Conservation (phyloP, 2,888 invertebrate species). For the Volucella inflata region DNA sequence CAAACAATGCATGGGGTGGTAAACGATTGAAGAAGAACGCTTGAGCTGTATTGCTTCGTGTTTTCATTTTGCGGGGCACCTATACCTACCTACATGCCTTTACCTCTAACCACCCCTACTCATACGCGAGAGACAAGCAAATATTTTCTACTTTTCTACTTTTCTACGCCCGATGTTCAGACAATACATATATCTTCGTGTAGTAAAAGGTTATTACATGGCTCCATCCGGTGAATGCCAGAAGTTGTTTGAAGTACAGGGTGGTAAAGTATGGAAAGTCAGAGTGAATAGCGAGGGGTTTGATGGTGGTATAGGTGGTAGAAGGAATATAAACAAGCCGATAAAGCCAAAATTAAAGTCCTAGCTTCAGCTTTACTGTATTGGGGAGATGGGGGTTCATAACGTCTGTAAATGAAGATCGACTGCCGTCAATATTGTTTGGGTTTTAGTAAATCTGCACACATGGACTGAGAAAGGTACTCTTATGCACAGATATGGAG, state of each 20-base stretch:
- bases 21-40: slow-evolving; percentile 29
- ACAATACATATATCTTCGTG: slow-evolving; percentile 53
- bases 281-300: background rate
- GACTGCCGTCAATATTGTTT: slow-evolving; percentile 47
- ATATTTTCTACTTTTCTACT: slow-evolving; percentile 67
- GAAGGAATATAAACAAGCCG: slow-evolving; percentile 39
- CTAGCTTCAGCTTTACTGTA: background rate
- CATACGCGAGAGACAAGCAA: slow-evolving; percentile 69
- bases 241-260: slow-evolving; percentile 23
- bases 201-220: slow-evolving; percentile 47
- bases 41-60: background rate
- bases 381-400: background rate
- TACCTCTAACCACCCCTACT: slow-evolving; percentile 41
- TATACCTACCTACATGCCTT: background rate
- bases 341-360: slow-evolving; percentile 50
- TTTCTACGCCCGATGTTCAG: slow-evolving; percentile 50
- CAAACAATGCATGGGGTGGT: slow-evolving; percentile 27
- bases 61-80: background rate
- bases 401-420: slow-evolving; percentile 56
- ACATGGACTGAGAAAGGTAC: too few relatives aligned
- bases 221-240: background rate
- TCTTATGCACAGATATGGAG: background rate
- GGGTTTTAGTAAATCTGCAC: background rate
- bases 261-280: background rate
- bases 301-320: background rate